Conservation (phyloP, 2,113 vertebrate genomes). For the Petrocephalus microphthalmus region DNA sequence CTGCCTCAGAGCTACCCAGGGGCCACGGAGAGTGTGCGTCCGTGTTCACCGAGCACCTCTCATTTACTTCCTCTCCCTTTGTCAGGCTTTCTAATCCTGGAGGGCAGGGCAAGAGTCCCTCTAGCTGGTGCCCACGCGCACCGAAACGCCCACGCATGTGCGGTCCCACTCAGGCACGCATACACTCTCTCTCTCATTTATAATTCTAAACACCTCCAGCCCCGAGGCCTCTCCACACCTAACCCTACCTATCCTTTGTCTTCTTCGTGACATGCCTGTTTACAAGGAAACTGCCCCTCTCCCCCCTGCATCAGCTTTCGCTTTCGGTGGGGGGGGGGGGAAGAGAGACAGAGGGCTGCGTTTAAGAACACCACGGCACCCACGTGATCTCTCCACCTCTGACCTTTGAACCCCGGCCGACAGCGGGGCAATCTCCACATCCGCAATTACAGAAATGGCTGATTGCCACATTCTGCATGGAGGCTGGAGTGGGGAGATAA, state of each 20-base stretch:
- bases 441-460: neutral
- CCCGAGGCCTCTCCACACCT: neutral
- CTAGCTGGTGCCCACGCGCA: neutral
- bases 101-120: neutral
- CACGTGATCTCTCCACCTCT: neutral
- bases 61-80: slow-evolving; percentile 1
- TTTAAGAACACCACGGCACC: neutral
- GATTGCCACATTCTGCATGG: slow-evolving; percentile 6
- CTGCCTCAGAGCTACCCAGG: slow-evolving; percentile 4
- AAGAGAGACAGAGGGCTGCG: neutral
- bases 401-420: neutral
- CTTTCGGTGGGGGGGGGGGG: neutral
- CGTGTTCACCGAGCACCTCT: neutral
- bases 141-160: neutral
- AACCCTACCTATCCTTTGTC: neutral
- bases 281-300: neutral
- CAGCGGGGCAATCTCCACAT: neutral
- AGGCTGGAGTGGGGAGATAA: neutral
- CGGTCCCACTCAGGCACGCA: neutral
- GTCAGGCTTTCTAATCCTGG: neutral
- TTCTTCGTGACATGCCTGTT: neutral
- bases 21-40: slow-evolving; percentile 12
- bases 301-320: neutral
- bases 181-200: neutral
- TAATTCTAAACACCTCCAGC: neutral